Base-by-base conservation (phyloP, 2,113 vertebrate species). In the Oophaga pumilio region DNA sequence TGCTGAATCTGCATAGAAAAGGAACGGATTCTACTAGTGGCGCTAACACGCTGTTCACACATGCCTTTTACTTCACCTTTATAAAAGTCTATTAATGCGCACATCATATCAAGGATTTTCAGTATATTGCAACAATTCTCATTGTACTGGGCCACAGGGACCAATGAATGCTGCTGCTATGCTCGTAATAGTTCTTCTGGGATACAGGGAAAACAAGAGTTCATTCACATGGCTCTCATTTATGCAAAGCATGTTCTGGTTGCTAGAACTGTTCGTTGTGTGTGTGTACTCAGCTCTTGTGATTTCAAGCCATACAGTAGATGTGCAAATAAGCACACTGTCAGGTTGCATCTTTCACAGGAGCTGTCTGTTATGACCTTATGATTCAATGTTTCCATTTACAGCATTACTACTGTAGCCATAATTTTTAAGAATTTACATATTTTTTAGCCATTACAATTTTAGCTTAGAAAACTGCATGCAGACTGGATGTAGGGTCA, bases 241-340 rank as follows among this genome's bases (percentile, higher is more conserved):
- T 86, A 56, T 62, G 69, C 69, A 74, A 33, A 85, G 71, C 50
- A 24, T 57, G 24, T 68, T 78, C 50, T 33, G 57, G 33, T 86
- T 6, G n/a, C 26, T 28, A 69, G 50, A 20, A 69, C n/a, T 12
- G 1, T 79, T 71, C 62, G 71, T 60, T 69, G 59, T 68, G 76
- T 69, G 59, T 68, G 71, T 28, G 62, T 79, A 77, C 22, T 80
- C 76, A 43, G 66, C 8, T 20, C 79, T 59, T 56, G 69, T 52
- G 53, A 87, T 87, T 80, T 68, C 11, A 66, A n/a, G 60, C 24
- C n/a, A n/a, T n/a, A n/a, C n/a, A n/a, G 71, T 50, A 66, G 50
- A 80, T 82, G 77, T 81, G 10, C 43, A 87, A 73, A 73, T 87
- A 64, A 59, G 52, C 62, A 22, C 24, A 33, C 50, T 80, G 85